A percentile compares a stretch with the other conserved stretches of the same genome.
Conservation (phyloP, 2,797 vertebrate genomes). For the Taeniopygia guttata region DNA sequence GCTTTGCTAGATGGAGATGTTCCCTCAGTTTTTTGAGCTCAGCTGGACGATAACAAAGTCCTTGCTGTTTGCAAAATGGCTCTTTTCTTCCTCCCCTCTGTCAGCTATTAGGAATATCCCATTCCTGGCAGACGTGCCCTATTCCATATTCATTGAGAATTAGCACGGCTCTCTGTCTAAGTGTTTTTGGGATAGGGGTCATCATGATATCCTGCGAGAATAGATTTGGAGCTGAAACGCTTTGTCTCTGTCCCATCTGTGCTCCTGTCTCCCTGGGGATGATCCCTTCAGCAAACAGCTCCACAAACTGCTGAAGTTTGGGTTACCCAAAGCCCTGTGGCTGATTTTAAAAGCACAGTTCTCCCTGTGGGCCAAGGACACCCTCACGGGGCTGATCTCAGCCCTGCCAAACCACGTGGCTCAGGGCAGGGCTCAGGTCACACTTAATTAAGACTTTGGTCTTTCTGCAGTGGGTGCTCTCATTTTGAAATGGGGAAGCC, state of each 20-base stretch:
- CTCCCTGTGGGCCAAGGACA: background rate
- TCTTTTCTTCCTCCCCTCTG: background rate
- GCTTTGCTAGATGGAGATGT: background rate
- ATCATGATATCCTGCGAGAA: background rate
- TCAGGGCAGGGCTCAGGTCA: background rate
- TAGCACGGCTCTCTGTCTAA: background rate
- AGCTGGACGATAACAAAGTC: background rate
- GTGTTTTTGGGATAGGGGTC: background rate
- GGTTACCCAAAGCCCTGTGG: fast-evolving
- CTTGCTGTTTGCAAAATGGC: background rate
- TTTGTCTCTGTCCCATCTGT: background rate
- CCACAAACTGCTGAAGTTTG: background rate
- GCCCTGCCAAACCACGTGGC: background rate
- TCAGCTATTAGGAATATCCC: background rate
- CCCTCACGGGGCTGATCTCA: background rate
- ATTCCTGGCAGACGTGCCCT: background rate
- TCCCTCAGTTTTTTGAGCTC: conserved; percentile 1
- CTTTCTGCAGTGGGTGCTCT: background rate
- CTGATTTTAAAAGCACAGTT: background rate
- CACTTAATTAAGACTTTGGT: background rate
- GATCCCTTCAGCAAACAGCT: background rate
- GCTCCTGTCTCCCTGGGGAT: background rate
- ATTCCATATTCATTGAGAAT: conserved; percentile 3
- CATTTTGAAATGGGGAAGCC: background rate
- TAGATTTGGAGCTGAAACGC: background rate